Evolutionary conservation across 2,797 vertebrate species (phyloP).

Genomic region (Brachyalestes nurse): DNA sequence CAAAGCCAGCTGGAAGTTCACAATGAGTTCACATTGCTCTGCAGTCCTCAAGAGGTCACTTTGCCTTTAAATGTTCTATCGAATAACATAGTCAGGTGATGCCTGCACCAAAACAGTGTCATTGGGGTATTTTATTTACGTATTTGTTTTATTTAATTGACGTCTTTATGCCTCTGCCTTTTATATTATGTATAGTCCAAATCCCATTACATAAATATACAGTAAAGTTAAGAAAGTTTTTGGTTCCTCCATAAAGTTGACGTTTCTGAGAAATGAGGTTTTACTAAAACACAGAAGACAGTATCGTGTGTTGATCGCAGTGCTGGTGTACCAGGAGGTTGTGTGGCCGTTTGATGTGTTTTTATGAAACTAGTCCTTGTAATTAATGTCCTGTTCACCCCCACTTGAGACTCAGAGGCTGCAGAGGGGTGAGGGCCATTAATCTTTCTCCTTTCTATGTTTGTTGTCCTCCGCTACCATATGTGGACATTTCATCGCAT

Average conservation of each 20-base stretch:
- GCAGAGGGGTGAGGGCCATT: background rate
- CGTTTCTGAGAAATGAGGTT: background rate
- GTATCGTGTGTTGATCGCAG: background rate
- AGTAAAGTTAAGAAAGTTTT: too few species aligned
- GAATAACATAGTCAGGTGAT: too few species aligned
- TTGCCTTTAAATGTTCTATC: too few species aligned
- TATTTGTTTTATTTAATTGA: too few species aligned
- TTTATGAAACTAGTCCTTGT: background rate
- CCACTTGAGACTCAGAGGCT: background rate
- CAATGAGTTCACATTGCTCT: background rate
- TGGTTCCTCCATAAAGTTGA: background rate
- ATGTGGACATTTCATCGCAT: conserved; percentile 13
- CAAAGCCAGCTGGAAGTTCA: background rate
- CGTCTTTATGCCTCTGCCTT: too few species aligned
- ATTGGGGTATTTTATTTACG: too few species aligned
- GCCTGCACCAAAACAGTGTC: too few species aligned
- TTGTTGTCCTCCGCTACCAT: conserved; percentile 30
- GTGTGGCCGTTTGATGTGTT: background rate
- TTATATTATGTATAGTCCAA: too few species aligned
- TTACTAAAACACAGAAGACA: background rate
- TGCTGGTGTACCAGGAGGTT: background rate
- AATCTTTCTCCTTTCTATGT: conserved; percentile 5
- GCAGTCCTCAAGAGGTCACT: too few species aligned
- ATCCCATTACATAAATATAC: too few species aligned
- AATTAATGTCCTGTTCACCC: conserved; percentile 11